These are phyloP conservation scores for Danio kyathit DNA, from an alignment of 2,797 vertebrate genomes.

Conservation along the genomic window DNA sequence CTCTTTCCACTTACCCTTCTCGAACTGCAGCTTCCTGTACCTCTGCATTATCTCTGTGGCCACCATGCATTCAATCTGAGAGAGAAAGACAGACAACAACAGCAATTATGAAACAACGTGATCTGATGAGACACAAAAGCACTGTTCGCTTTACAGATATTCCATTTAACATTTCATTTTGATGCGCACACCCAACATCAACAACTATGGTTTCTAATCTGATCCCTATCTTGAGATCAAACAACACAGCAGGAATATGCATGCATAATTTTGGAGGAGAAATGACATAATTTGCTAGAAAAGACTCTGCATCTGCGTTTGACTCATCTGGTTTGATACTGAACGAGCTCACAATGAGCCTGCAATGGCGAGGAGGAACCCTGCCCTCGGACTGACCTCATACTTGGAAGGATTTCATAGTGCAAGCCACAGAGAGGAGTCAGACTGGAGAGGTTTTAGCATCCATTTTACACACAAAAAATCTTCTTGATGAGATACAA, in stretches of 20 bases:
- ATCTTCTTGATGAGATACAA: background rate
- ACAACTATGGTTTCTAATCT: background rate
- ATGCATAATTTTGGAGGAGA: background rate
- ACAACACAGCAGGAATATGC: background rate
- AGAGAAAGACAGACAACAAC: conserved; percentile 41
- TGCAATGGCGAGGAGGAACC: conserved; percentile 38
- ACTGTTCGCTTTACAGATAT: background rate
- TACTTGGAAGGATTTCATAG: conserved; percentile 16
- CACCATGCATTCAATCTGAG: conserved; percentile 97
- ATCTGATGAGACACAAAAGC: conserved; percentile 11
- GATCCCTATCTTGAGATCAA: background rate
- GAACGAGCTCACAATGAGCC: conserved; percentile 48
- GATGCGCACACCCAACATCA: background rate
- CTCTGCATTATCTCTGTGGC: conserved; percentile 95
- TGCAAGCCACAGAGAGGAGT: conserved; percentile 36
- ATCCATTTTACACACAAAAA: conserved; percentile 10
- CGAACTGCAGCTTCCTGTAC: conserved; percentile 97
- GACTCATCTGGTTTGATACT: conserved; percentile 5
- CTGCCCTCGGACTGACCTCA: conserved; percentile 61
- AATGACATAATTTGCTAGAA: background rate
- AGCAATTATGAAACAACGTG: conserved; percentile 29
- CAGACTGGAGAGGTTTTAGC: conserved; percentile 7
- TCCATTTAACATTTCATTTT: background rate
- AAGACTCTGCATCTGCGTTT: conserved; percentile 5
- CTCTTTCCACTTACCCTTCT: conserved; percentile 86